A percentile compares a stretch with the other conserved stretches of the same genome.
Evolutionary conservation across 2,113 vertebrate species (phyloP).

Genomic region (Phrynocephalus versicolor): DNA sequence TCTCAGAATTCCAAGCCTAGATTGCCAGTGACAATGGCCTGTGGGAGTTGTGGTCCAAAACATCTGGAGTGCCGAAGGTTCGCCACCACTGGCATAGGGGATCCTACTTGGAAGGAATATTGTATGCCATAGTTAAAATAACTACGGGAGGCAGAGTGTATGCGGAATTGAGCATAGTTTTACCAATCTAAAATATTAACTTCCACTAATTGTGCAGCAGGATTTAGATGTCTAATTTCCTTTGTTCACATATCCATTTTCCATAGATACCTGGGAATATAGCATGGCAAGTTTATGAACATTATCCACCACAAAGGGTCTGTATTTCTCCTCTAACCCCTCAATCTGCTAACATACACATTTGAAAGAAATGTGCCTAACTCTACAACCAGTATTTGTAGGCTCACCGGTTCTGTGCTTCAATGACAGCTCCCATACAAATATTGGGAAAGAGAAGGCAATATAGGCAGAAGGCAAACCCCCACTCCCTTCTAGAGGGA

Average conservation of each 20-base stretch:
- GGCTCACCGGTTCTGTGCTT: conserved; percentile 31
- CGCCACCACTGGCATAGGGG: too few species aligned
- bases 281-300: not conserved
- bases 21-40: too few species aligned
- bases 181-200: not conserved
- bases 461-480: conserved; percentile 42
- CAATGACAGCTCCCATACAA: conserved; percentile 48
- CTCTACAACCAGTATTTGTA: conserved; percentile 8
- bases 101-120: not conserved
- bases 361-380: not conserved
- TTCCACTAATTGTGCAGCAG: not conserved
- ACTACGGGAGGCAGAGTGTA: too few species aligned
- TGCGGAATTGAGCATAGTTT: not conserved
- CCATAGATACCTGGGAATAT: not conserved
- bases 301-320: not conserved
- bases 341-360: not conserved
- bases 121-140: not conserved
- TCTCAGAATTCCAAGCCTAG: too few species aligned
- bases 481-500: conserved; percentile 47
- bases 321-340: not conserved
- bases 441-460: conserved; percentile 35
- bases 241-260: not conserved
- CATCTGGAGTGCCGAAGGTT: too few species aligned
- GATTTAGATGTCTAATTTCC: too few species aligned
- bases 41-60: too few species aligned